phyloP scores from a whole-genome alignment of 30 jellyfish, hydroid and myxozoan species.

The Haliclystus octoradiatus region DNA sequence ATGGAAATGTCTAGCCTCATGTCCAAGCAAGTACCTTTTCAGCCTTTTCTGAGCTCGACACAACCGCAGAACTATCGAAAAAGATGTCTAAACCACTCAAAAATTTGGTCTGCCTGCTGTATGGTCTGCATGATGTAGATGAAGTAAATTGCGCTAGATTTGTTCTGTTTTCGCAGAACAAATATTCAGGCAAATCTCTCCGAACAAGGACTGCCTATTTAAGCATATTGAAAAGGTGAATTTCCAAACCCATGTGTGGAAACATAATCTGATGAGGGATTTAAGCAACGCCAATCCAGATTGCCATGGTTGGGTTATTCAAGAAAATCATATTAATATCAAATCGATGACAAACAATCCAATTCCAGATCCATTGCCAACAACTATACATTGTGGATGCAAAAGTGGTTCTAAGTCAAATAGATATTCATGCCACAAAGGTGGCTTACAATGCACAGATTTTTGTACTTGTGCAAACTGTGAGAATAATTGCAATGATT shows the following conservation, averaged over 20 bases:
- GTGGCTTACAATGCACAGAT: slow-evolving; percentile 14
- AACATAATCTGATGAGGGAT: not conserved
- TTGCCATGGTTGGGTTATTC: slow-evolving; percentile 23
- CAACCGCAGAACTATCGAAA: not conserved
- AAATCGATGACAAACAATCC: slow-evolving; percentile 12
- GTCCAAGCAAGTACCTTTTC: not conserved
- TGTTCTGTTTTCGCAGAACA: not conserved
- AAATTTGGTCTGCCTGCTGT: not conserved
- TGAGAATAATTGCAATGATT: not conserved
- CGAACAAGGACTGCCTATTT: slow-evolving; percentile 2
- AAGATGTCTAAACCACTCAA: not conserved
- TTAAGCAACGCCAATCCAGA: slow-evolving; percentile 4
- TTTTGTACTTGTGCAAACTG: slow-evolving; percentile 15
- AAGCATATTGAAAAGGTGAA: slow-evolving; percentile 3
- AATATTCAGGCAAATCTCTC: not conserved
- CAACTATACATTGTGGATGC: slow-evolving; percentile 11
- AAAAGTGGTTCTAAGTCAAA: slow-evolving; percentile 22
- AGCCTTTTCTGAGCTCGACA: not conserved
- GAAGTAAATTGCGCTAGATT: not conserved
- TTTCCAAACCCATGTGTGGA: slow-evolving; percentile 17
- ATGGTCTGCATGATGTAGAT: not conserved
- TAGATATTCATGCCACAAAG: slow-evolving; percentile 17
- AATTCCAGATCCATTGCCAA: slow-evolving; percentile 26
- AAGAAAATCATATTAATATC: slow-evolving; percentile 4
- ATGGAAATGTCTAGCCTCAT: not conserved